Percentiles rank a stretch among this genome's conserved stretches.
Evolutionary conservation across 2,113 vertebrate genomes (phyloP).

Genomic region (Hemibagrus wyckioides): DNA sequence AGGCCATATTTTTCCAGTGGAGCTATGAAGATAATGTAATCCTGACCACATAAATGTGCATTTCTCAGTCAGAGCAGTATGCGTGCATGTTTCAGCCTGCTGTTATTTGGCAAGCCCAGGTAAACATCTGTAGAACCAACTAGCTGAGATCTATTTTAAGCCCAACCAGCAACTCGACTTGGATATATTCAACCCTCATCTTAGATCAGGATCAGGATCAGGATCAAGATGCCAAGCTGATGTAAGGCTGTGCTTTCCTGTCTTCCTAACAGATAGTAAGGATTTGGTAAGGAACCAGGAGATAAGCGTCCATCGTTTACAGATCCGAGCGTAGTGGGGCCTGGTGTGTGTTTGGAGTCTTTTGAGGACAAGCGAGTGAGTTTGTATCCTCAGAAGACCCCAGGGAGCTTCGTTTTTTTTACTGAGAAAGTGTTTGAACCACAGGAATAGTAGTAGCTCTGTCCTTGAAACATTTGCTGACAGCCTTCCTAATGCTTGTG

Average conservation of each 20-base stretch:
- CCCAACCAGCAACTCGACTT: conserved; percentile 10
- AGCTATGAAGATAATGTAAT: neutral
- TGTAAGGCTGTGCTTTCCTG: neutral
- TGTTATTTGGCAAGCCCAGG: neutral
- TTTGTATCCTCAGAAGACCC: conserved; percentile 23
- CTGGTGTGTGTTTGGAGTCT: neutral
- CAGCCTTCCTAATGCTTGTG: neutral
- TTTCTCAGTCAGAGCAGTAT: neutral
- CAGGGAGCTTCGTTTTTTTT: neutral
- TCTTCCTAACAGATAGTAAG: neutral
- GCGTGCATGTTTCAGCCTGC: neutral
- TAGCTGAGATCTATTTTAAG: conserved; percentile 10
- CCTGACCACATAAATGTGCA: neutral
- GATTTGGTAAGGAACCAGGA: neutral
- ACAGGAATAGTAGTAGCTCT: neutral
- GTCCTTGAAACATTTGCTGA: conserved; percentile 32
- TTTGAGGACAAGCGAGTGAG: neutral
- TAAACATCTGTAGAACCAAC: neutral
- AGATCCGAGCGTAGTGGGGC: neutral
- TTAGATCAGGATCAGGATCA: neutral
- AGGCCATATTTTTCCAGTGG: neutral
- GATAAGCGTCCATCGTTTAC: neutral
- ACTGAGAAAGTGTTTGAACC: neutral
- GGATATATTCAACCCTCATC: neutral
- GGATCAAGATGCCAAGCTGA: neutral